These are phyloP conservation scores for Lethocerus indicus DNA, from an alignment of 1,140 invertebrate species.

Conservation along the genomic window DNA sequence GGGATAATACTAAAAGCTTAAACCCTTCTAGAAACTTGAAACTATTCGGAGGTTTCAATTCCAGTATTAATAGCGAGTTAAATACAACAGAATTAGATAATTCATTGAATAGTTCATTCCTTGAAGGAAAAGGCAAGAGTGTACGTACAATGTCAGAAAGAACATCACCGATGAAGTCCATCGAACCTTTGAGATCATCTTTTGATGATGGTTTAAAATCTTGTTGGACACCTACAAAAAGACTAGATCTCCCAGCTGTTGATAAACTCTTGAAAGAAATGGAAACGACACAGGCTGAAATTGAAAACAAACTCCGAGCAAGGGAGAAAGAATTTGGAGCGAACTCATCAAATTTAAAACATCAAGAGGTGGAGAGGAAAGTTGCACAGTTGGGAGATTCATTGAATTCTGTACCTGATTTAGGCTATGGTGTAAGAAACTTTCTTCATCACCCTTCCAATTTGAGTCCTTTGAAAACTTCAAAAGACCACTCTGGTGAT, in stretches of 20 bases:
- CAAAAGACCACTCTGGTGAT: not conserved
- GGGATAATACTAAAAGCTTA: too few species aligned
- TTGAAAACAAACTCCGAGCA: slow-evolving; percentile 17
- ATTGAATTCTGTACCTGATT: slow-evolving; percentile 23
- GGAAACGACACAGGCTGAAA: slow-evolving; percentile 25
- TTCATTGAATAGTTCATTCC: too few species aligned
- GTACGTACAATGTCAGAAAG: too few species aligned
- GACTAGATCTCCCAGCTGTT: slow-evolving; percentile 27
- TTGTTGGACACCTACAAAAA: too few species aligned
- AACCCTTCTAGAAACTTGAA: too few species aligned
- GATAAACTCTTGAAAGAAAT: slow-evolving; percentile 27
- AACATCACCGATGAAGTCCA: too few species aligned
- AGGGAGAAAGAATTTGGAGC: slow-evolving; percentile 6
- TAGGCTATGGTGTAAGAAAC: slow-evolving; percentile 22
- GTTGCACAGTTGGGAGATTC: slow-evolving; percentile 18
- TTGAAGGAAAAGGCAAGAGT: too few species aligned
- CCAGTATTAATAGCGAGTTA: too few species aligned
- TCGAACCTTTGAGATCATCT: not conserved
- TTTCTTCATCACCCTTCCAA: slow-evolving; percentile 7
- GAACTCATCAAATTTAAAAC: not conserved
- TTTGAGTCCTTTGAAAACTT: not conserved
- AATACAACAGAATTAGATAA: too few species aligned
- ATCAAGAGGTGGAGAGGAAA: not conserved
- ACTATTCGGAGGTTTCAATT: too few species aligned
- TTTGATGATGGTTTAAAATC: not conserved